Conservation (phyloP, 1,140 invertebrate genomes). For the Camponotus pennsylvanicus region DNA sequence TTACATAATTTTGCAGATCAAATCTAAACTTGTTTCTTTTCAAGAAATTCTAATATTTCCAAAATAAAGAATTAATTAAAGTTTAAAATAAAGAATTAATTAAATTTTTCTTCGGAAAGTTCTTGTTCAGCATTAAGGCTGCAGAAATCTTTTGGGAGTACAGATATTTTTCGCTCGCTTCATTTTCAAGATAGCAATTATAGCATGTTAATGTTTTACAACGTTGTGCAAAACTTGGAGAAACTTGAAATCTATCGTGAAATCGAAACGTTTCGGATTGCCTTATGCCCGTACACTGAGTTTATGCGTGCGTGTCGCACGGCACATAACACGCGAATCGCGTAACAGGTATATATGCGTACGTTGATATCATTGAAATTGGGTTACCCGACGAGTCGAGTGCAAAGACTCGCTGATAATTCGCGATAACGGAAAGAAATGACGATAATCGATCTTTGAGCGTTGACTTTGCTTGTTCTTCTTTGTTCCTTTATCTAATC, state of each 20-base stretch:
- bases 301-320: conserved; percentile 26
- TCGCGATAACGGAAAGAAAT: conserved; percentile 62
- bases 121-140: neutral
- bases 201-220: neutral
- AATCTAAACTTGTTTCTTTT: neutral
- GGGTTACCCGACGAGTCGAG: conserved; percentile 65
- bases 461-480: neutral
- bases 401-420: conserved; percentile 66
- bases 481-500: conserved; percentile 19
- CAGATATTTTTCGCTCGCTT: neutral
- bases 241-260: conserved; percentile 50
- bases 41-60: too few species aligned
- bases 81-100: conserved; percentile 8
- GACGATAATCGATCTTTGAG: conserved; percentile 43
- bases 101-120: neutral
- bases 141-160: neutral
- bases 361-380: conserved; percentile 71
- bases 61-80: too few species aligned
- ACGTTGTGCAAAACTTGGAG: conserved; percentile 10
- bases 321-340: conserved; percentile 6
- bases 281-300: neutral
- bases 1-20: neutral
- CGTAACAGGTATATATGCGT: conserved; percentile 19
- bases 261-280: conserved; percentile 25
- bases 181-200: neutral